phyloP scores from a whole-genome alignment of 2,797 vertebrate species.

The Hypotaenidia okinawae region DNA sequence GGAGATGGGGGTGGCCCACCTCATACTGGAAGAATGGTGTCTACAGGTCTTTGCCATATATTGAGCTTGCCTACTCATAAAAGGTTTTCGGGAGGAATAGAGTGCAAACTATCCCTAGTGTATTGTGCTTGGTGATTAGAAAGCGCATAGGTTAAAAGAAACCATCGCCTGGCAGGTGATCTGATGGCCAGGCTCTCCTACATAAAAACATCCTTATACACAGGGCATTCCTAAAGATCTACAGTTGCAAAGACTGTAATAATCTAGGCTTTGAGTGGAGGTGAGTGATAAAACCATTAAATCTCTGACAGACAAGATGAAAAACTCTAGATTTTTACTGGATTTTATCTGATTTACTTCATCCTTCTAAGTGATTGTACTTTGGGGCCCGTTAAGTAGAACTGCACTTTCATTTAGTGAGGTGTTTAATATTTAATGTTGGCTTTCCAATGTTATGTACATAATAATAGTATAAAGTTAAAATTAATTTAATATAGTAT shows the following conservation, averaged over 20 bases:
- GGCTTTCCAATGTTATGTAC: not conserved
- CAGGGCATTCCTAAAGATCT: not conserved
- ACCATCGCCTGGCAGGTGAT: not conserved
- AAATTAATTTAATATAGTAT: constrained; percentile 4
- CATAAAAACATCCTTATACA: not conserved
- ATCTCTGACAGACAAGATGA: not conserved
- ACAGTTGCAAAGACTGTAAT: not conserved
- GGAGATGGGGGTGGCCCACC: accelerated
- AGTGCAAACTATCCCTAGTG: not conserved
- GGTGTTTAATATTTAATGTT: not conserved
- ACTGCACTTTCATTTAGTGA: not conserved
- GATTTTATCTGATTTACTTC: not conserved
- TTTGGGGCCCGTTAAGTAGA: not conserved
- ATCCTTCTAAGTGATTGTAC: not conserved
- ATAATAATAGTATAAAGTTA: not conserved
- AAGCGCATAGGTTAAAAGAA: not conserved
- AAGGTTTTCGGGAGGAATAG: not conserved
- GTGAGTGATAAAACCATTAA: not conserved
- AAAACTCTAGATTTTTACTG: not conserved
- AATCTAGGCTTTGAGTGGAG: not conserved
- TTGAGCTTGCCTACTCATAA: not conserved
- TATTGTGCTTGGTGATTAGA: accelerated
- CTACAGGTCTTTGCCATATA: not conserved
- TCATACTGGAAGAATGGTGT: accelerated
- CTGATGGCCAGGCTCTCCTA: not conserved